A percentile compares a stretch with the other conserved stretches of the same genome.
Evolutionary conservation across 2,888 invertebrate genomes (phyloP).

Genomic region (Alcis repandata): DNA sequence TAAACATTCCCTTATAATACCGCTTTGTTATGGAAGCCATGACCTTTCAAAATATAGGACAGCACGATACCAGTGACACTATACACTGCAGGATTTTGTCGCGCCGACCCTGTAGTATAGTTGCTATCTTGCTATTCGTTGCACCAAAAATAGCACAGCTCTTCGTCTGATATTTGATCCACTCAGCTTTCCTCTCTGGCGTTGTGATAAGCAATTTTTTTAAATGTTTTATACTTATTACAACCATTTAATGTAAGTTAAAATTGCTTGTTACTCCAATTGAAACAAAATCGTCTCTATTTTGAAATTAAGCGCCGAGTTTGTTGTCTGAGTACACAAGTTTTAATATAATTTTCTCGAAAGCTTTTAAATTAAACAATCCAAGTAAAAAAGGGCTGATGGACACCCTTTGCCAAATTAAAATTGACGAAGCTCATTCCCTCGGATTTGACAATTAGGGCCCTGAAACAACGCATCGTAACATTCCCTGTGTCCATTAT

Average conservation of each 20-base stretch:
- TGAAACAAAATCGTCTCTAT: background rate
- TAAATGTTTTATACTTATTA: background rate
- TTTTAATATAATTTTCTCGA: slow-evolving; percentile 1
- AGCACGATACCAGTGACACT: background rate
- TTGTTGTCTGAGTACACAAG: slow-evolving; percentile 1
- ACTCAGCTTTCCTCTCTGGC: too few species aligned
- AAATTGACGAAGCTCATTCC: slow-evolving; percentile 51
- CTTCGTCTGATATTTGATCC: too few species aligned
- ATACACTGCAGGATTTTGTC: slow-evolving; percentile 2
- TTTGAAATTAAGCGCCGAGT: background rate
- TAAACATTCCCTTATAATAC: slow-evolving; percentile 38
- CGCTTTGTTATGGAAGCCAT: slow-evolving; percentile 23
- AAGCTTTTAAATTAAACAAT: slow-evolving; percentile 10
- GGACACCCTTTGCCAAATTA: slow-evolving; percentile 42
- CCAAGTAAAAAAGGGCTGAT: slow-evolving; percentile 1
- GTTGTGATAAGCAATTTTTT: background rate
- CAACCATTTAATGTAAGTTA: background rate
- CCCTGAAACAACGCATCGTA: slow-evolving; percentile 63
- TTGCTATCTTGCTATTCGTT: too few species aligned
- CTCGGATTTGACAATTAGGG: slow-evolving; percentile 72
- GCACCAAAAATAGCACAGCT: too few species aligned
- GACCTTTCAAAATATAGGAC: slow-evolving; percentile 25
- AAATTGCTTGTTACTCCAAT: background rate
- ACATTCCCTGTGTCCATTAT: slow-evolving; percentile 77
- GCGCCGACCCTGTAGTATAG: background rate